Base-by-base conservation (phyloP, 2,888 invertebrate species). In the Hydrotaea diabolus region DNA sequence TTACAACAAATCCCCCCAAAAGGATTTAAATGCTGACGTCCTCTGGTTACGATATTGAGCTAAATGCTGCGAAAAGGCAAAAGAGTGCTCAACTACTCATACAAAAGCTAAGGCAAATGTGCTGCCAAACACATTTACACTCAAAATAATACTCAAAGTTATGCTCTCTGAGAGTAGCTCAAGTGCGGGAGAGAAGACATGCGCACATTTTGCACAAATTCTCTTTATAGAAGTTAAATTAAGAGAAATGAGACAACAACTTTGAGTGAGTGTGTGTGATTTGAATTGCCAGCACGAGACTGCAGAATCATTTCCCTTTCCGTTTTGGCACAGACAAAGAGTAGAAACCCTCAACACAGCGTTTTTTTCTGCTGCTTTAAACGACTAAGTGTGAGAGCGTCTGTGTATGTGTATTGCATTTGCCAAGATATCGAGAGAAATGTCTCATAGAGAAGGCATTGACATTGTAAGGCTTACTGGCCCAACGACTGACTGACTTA, bases 281-380 rank as follows among this genome's bases (percentile, higher is more conserved):
- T 49, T 9, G 26, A 23, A 19, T n/a, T 5, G n/a, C 66, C 17
- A 43, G 0, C 66, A 66, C 66, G n/a, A 39, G 19, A 66, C 66
- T 13, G 36, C 66, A 66, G 43, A 39, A 17, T 21, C 66, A 43
- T 66, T 66, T 66, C 66, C 66, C 43, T 66, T 66, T 66, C 66
- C 66, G 66, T 19, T 66, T 39, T 43, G 59, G 2, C 1, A 49
- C 3, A 2, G n/a, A 8, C 26, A 59, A 59, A 59, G 19, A 21
- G 26, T 5, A 59, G 1, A 49, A 2, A 49, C 15, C 49, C 3
- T 39, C n/a, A n/a, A n/a, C n/a, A n/a, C n/a, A n/a, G n/a, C n/a
- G n/a, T n/a, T n/a, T n/a, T n/a, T n/a, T n/a, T n/a, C n/a, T n/a
- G n/a, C n/a, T n/a, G n/a, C n/a, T n/a, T n/a, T n/a, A 8, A 39